Conservation (phyloP, 2,888 invertebrate genomes). For the Silvanus unidentatus region DNA sequence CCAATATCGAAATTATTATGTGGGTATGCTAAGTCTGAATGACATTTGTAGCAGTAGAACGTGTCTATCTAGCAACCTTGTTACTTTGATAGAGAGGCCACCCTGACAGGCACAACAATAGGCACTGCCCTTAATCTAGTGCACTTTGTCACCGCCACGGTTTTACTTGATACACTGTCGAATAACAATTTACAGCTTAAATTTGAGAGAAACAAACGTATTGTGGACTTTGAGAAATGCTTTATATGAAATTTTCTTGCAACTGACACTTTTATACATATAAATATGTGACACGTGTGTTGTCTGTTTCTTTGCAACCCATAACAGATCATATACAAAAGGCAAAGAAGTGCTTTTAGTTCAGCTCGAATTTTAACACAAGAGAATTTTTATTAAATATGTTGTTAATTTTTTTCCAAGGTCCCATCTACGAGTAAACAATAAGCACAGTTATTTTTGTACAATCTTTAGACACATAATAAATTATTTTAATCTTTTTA, state of each 20-base stretch:
- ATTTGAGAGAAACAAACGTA: not conserved
- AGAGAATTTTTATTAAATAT: too few species aligned
- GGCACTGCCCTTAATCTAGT: slow-evolving; percentile 37
- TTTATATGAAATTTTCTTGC: not conserved
- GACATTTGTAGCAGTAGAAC: slow-evolving; percentile 28
- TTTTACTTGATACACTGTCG: slow-evolving; percentile 19
- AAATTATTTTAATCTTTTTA: too few species aligned
- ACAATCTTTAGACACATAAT: too few species aligned
- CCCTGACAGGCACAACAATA: slow-evolving; percentile 39
- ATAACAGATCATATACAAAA: too few species aligned
- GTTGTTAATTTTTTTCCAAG: too few species aligned
- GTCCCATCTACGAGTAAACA: too few species aligned
- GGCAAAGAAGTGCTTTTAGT: too few species aligned
- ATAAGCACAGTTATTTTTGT: too few species aligned
- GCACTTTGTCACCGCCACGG: slow-evolving; percentile 42
- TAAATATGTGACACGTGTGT: not conserved
- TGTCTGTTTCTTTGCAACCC: too few species aligned
- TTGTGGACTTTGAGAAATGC: too few species aligned
- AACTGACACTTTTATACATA: not conserved
- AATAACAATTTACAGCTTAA: slow-evolving; percentile 14
- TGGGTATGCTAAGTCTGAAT: slow-evolving; percentile 24
- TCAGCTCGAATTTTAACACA: too few species aligned
- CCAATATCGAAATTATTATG: too few species aligned
- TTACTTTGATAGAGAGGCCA: slow-evolving; percentile 42
- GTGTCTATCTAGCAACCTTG: slow-evolving; percentile 25